These are phyloP conservation scores for Sciurus carolinensis DNA, from an alignment of 2,797 vertebrate genomes.

Conservation along the genomic window DNA sequence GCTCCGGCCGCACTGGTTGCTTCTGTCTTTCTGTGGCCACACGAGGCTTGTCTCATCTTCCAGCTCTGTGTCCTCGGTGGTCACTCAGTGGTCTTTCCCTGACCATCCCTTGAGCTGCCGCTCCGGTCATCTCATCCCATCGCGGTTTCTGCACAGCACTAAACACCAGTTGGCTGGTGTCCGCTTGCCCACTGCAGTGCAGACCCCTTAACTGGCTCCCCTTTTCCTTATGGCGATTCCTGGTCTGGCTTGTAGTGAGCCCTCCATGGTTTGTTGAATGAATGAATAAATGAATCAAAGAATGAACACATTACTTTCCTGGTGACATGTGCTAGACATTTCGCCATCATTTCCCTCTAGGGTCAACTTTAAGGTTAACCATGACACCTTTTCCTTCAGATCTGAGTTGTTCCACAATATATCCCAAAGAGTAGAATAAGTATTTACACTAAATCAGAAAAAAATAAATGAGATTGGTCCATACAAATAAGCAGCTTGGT, in stretches of 20 bases:
- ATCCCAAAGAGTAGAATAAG: neutral
- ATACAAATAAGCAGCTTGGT: neutral
- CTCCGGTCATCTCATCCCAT: neutral
- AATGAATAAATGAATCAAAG: neutral
- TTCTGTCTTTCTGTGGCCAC: neutral
- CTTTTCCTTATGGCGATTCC: neutral
- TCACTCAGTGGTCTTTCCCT: neutral
- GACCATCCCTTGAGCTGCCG: neutral
- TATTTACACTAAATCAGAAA: neutral
- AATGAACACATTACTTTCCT: neutral
- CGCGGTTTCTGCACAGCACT: neutral
- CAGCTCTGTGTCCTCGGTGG: neutral
- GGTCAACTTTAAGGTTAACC: neutral
- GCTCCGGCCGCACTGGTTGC: neutral
- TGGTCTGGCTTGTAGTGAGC: neutral
- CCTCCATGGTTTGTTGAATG: neutral
- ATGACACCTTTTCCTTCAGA: neutral
- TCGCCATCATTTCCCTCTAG: constrained; percentile 13
- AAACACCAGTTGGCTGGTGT: neutral
- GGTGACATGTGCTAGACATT: constrained; percentile 25
- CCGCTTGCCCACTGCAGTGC: neutral
- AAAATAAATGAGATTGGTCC: neutral
- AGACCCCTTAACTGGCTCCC: neutral
- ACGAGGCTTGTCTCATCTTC: neutral
- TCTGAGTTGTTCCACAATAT: neutral